These are phyloP conservation scores for Fopius arisanus DNA, from an alignment of 1,140 invertebrate species.

Conservation along the genomic window DNA sequence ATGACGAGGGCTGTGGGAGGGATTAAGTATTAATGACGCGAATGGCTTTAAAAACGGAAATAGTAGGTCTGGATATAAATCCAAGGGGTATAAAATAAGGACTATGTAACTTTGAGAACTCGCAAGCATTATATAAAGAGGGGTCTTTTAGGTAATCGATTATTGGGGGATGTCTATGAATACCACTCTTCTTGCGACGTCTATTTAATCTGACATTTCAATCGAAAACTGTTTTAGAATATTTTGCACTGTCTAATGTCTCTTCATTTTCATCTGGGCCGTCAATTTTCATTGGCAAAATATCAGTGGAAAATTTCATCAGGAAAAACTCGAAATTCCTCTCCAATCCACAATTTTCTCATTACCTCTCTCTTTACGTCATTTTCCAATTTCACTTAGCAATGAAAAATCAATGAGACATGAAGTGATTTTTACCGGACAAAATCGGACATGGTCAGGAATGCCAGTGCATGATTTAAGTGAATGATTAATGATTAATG, in stretches of 20 bases:
- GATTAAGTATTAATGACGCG: not conserved
- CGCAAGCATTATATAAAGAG: not conserved
- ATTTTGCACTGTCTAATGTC: not conserved
- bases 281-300: not conserved
- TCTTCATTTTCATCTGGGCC: not conserved
- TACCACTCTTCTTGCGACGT: not conserved
- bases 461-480: no score
- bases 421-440: no score
- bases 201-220: conserved; percentile 11
- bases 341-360: no score
- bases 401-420: no score
- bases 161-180: conserved; percentile 3
- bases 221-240: not conserved
- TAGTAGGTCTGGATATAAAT: not conserved
- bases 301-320: not conserved
- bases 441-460: no score
- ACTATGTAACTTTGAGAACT: conserved; percentile 9
- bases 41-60: not conserved
- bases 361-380: no score
- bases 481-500: no score
- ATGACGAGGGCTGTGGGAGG: not conserved
- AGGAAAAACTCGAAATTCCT: not conserved
- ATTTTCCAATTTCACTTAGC: no score
- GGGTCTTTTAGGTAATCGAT: conserved; percentile 10
- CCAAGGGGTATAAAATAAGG: conserved; percentile 2